phyloP scores from a whole-genome alignment of 2,888 invertebrate genomes.

The Halictus ligatus region DNA sequence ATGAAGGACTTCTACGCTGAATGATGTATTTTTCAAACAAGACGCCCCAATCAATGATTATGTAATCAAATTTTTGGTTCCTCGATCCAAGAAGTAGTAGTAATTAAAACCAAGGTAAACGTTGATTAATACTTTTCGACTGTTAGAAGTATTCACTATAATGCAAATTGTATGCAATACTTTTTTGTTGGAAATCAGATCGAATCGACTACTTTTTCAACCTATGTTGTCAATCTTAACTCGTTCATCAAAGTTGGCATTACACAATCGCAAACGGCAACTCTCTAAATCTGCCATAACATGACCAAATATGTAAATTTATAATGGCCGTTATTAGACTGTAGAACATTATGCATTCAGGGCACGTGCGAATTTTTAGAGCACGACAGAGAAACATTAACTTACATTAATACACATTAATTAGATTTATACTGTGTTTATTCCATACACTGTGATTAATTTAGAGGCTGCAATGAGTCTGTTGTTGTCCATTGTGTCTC shows the following conservation, averaged over 20 bases:
- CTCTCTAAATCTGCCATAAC: slow-evolving; percentile 1
- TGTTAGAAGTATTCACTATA: background rate
- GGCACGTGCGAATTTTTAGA: background rate
- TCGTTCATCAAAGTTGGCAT: background rate
- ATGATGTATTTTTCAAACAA: background rate
- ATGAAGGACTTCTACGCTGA: slow-evolving; percentile 11
- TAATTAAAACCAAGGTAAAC: background rate
- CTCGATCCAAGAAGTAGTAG: too few relatives aligned
- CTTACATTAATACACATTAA: too few relatives aligned
- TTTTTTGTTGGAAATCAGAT: background rate
- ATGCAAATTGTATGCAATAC: background rate
- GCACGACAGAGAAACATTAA: background rate
- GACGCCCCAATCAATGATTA: too few relatives aligned
- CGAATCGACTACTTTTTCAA: background rate
- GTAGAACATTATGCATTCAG: background rate
- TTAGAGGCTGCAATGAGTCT: too few relatives aligned
- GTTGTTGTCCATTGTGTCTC: too few relatives aligned
- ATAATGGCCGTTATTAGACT: background rate
- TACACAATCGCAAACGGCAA: background rate
- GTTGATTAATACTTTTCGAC: background rate
- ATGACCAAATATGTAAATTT: background rate
- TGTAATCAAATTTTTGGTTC: too few relatives aligned
- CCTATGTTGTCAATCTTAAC: background rate
- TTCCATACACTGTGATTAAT: background rate
- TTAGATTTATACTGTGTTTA: background rate